Base-by-base conservation (phyloP, 35 echinoderm and acorn worm species). In the Apostichopus japonicus region DNA sequence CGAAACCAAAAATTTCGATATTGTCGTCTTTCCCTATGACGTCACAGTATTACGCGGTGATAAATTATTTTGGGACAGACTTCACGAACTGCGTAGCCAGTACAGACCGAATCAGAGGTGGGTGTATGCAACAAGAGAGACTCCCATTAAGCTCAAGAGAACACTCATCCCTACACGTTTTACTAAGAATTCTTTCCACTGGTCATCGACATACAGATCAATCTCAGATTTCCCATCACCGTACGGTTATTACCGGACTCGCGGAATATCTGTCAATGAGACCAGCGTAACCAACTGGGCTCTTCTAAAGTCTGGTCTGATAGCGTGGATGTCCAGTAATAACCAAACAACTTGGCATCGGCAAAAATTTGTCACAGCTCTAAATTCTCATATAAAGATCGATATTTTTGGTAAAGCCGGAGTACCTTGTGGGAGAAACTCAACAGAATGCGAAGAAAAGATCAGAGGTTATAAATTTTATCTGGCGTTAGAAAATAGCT, bases 281-380 rank as follows among this genome's bases (percentile, higher is more conserved):
- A 23, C 90, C 10, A 87, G 10, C 17, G 5, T 22, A 15, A 91
- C 24, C 16, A 90, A 91, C 19, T 91, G 90, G 90, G 72, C 90
- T 17, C 6, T 19, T 1, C 5, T 8, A 17, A 91, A 91, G 16
- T 56, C 90, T 0, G 72, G 90, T 16, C 10, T 91, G 1, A 79
- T 91, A 11, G 90, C 90, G 7, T 91, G 90, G 90, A 91, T 91
- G 90, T 91, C 90, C 25, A 91, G 90, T 21, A 91, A 91, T n/a
- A 77, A 91, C 55, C 54, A 58, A 13, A 77, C 90, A 17, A 78
- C 71, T 4, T 91, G 90, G 90, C 15, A 91, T 58, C 71, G 90
- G 13, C 72, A 79, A 57, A 14, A 19, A 0, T 91, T 91, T 79
- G 90, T 91, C 10, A 10, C 6, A 6, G 25, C 52, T 23, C 73